Evolutionary conservation across 2,888 invertebrate genomes (phyloP).

Genomic region (Leptinotarsa peninsularis): DNA sequence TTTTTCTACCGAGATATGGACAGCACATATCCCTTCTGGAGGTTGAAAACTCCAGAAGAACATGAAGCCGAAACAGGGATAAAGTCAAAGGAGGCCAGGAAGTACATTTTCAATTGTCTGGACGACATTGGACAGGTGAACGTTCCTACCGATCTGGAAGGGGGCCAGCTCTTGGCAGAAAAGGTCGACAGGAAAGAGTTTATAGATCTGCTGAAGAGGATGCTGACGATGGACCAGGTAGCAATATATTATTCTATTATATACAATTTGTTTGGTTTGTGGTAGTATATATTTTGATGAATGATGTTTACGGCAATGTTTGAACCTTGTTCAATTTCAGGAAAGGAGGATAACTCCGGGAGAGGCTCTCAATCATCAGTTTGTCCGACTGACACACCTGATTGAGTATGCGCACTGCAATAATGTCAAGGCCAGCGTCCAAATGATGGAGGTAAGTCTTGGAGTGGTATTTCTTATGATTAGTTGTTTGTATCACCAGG

Average conservation of each 20-base stretch:
- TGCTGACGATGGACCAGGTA: constrained; percentile 98
- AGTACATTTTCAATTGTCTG: constrained; percentile 99
- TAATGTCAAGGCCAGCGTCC: constrained; percentile 96
- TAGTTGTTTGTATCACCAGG: constrained; percentile 5
- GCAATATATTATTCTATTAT: constrained; percentile 62
- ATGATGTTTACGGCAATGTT: constrained; percentile 34
- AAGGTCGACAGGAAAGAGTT: constrained; percentile 98
- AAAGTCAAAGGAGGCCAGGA: constrained; percentile 98
- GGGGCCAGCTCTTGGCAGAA: constrained; percentile 95
- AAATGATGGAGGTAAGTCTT: constrained; percentile 90
- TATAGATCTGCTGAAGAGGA: constrained; percentile 96
- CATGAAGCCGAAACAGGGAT: constrained; percentile 97
- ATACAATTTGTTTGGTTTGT: background rate
- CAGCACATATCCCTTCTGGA: constrained; percentile 89
- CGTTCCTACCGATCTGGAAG: constrained; percentile 96
- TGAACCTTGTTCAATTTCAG: constrained; percentile 64
- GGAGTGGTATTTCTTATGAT: background rate
- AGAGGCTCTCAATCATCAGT: constrained; percentile 94
- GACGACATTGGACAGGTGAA: constrained; percentile 98
- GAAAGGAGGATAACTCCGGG: constrained; percentile 95
- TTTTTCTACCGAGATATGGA: constrained; percentile 98
- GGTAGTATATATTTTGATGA: background rate
- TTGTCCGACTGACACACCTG: constrained; percentile 92
- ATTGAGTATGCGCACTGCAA: constrained; percentile 97
- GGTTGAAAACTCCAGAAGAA: constrained; percentile 95